Evolutionary conservation across 1,140 invertebrate genomes (phyloP), one percentile per base, ranked within the genome.

Genomic region (Aphidius ervi): DNA sequence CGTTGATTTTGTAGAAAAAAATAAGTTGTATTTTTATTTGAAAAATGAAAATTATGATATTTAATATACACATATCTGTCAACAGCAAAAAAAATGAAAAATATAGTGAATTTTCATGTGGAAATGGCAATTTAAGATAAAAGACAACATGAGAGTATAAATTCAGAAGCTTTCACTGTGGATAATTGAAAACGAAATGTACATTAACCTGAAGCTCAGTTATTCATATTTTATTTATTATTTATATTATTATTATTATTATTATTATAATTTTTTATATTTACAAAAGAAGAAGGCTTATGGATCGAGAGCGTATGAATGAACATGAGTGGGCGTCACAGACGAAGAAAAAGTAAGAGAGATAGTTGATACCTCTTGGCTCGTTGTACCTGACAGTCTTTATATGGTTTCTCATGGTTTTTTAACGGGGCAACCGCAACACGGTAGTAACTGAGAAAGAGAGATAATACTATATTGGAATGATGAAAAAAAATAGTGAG

Each of bases 331-430:
- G 58, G 64, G 64, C 61, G 64, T 62, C 53, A 57, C 57, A 40
- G 60, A 53, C 46, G 52, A 54, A 53, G 56, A 58, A 31, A 31
- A 39, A 54, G n/a, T 41, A 10, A 52, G 6, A 52, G 31, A 39
- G 49, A 52, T 6, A 41, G 47, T 9, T 42, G 46, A 62, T 62
- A 53, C 54, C 55, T 42, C 59, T 52, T 40, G 23, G 63, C 55
- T 65, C 55, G 64, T 65, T 63, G 61, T 65, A 65, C 64, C 64
- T 65, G 64, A 55, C 61, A 60, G 47, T 63, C 64, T 65, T 61
- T 65, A 65, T 65, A 65, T 65, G 64, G 64, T 60, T 65, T 48
- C 59, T 62, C 55, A 65, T 65, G 64, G 61, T 54, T 63, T 54
- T 65, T 60, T 58, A 65, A 65, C 53, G 49, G 53, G 47, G 58